These are phyloP conservation scores for Idris sp. DNA, from an alignment of 1,140 invertebrate species.

Conservation along the genomic window DNA sequence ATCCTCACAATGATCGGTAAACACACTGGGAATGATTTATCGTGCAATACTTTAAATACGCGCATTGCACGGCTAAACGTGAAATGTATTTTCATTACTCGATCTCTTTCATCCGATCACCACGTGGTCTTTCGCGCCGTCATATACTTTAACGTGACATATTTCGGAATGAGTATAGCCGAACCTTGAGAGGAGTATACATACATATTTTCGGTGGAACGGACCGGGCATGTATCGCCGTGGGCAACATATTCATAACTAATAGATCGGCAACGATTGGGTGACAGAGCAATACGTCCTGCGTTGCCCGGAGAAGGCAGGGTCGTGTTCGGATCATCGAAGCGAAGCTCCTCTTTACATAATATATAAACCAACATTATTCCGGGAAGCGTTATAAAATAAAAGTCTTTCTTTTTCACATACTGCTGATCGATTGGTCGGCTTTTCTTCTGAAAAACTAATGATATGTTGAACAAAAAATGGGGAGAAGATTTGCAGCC, in stretches of 20 bases:
- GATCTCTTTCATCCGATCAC: constrained; percentile 49
- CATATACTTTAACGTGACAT: constrained; percentile 70
- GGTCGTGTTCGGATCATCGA: constrained; percentile 67
- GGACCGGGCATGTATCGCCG: constrained; percentile 73
- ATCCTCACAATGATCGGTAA: constrained; percentile 17
- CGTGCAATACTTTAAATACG: constrained; percentile 28
- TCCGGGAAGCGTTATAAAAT: constrained; percentile 67
- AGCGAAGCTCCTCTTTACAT: constrained; percentile 64
- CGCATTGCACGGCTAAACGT: constrained; percentile 20
- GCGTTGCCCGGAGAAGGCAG: constrained; percentile 65
- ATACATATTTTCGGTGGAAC: constrained; percentile 74
- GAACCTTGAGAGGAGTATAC: constrained; percentile 58
- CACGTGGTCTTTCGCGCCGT: constrained; percentile 50
- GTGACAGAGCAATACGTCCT: constrained; percentile 77
- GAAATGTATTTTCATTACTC: constrained; percentile 51
- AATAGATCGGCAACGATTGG: constrained; percentile 75
- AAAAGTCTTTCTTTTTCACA: constrained; percentile 2
- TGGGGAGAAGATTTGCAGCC: no score
- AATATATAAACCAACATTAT: constrained; percentile 64
- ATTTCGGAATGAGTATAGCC: constrained; percentile 71
- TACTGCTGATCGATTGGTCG: neutral
- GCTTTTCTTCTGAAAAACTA: no score
- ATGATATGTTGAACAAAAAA: no score
- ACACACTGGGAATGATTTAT: constrained; percentile 47
- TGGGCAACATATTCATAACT: constrained; percentile 78